Conservation (phyloP, 1,140 invertebrate species). For the Drosophila grimshawi region DNA sequence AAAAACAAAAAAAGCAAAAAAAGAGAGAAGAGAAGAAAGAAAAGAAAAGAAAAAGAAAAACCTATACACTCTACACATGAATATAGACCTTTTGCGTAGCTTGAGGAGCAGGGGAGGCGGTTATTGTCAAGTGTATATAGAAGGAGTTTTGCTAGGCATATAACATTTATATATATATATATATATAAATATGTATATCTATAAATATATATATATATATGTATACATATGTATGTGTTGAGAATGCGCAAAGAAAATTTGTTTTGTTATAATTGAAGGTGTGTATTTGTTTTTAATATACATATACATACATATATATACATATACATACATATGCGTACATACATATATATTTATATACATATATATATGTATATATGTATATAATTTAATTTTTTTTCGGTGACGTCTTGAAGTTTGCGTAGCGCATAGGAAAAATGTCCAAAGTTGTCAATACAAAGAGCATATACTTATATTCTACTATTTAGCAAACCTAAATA, state of each 20-base stretch:
- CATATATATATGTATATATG: constrained; percentile 31
- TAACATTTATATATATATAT: constrained; percentile 47
- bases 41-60: background rate
- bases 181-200: constrained; percentile 36
- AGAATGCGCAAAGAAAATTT: constrained; percentile 47
- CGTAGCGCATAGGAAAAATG: constrained; percentile 53
- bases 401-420: constrained; percentile 39
- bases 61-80: constrained; percentile 17
- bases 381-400: constrained; percentile 42
- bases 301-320: constrained; percentile 42
- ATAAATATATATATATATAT: constrained; percentile 14
- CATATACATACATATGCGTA: background rate
- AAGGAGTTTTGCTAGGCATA: constrained; percentile 62
- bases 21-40: background rate
- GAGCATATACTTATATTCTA: constrained; percentile 49
- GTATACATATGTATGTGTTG: constrained; percentile 40
- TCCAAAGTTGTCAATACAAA: constrained; percentile 74
- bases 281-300: constrained; percentile 19
- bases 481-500: constrained; percentile 26
- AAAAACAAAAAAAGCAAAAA: background rate
- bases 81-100: constrained; percentile 17
- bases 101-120: constrained; percentile 10
- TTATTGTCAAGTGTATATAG: constrained; percentile 65
- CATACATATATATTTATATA: constrained; percentile 30
- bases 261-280: constrained; percentile 63